These are phyloP conservation scores for Hypocryptadius cinnamomeus DNA, from an alignment of 2,113 vertebrate genomes.

Conservation along the genomic window DNA sequence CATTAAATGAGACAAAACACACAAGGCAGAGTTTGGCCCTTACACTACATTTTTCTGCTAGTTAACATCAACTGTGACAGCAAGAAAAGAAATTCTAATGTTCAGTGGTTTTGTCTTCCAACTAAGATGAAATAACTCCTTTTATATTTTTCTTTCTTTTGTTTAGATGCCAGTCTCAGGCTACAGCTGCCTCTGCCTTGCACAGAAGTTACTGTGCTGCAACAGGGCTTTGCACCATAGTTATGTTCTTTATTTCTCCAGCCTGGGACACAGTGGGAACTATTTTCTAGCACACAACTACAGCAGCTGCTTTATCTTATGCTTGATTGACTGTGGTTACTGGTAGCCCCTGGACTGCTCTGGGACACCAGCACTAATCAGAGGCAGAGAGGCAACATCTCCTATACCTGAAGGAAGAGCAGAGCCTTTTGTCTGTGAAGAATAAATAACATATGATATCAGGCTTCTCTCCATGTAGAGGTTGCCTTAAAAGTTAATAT, in stretches of 20 bases:
- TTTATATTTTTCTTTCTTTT: background rate
- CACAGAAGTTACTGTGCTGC: background rate
- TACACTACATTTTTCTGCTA: background rate
- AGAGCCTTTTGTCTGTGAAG: background rate
- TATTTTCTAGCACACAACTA: background rate
- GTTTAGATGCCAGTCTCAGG: background rate
- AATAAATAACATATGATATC: background rate
- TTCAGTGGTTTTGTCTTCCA: background rate
- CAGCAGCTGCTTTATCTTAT: background rate
- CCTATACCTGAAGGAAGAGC: background rate
- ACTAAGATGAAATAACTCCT: background rate
- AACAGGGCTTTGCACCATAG: background rate
- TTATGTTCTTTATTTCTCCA: background rate
- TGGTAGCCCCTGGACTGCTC: background rate
- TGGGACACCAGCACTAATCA: background rate
- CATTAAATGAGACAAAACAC: background rate
- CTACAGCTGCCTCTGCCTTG: background rate
- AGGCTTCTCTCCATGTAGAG: background rate
- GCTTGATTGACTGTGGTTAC: background rate
- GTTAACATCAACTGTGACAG: background rate
- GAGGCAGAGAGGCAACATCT: background rate
- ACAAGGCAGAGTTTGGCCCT: background rate
- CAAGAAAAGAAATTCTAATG: background rate
- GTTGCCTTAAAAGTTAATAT: background rate
- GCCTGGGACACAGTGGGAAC: background rate